These are phyloP conservation scores for Brevimyrus niger DNA, from an alignment of 2,113 vertebrate species.

Conservation along the genomic window DNA sequence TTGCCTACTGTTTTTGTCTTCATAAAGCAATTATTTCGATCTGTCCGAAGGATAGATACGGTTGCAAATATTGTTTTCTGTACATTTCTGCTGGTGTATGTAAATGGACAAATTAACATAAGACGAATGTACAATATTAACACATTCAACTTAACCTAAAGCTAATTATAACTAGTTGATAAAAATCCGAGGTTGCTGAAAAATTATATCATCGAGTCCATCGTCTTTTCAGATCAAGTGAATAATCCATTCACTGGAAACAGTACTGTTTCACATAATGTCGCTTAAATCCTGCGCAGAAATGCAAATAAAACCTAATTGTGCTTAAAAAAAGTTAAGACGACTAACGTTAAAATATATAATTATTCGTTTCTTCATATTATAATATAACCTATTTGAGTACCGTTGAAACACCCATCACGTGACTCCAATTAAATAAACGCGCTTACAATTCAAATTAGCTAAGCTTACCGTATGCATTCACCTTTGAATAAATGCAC, in stretches of 20 bases:
- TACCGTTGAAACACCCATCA: background rate
- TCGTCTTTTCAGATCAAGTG: background rate
- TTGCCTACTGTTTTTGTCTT: background rate
- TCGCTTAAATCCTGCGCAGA: no score
- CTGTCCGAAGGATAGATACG: background rate
- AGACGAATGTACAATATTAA: background rate
- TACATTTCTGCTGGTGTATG: background rate
- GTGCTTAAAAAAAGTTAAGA: background rate
- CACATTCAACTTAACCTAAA: background rate
- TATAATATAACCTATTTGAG: background rate
- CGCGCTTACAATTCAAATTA: background rate
- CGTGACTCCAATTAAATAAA: background rate
- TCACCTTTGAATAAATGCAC: background rate
- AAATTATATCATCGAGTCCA: background rate
- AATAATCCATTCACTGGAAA: background rate
- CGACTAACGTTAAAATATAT: background rate
- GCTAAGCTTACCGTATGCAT: background rate
- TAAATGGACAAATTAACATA: background rate
- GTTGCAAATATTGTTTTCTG: background rate
- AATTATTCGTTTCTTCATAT: background rate
- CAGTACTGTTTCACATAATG: background rate
- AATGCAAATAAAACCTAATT: background rate
- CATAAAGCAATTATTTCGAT: background rate
- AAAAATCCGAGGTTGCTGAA: background rate
- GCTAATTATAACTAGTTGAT: background rate